A percentile compares a stretch with the other conserved stretches of the same genome.
Evolutionary conservation across 2,797 vertebrate genomes (phyloP).

Genomic region (Hydrophis major): DNA sequence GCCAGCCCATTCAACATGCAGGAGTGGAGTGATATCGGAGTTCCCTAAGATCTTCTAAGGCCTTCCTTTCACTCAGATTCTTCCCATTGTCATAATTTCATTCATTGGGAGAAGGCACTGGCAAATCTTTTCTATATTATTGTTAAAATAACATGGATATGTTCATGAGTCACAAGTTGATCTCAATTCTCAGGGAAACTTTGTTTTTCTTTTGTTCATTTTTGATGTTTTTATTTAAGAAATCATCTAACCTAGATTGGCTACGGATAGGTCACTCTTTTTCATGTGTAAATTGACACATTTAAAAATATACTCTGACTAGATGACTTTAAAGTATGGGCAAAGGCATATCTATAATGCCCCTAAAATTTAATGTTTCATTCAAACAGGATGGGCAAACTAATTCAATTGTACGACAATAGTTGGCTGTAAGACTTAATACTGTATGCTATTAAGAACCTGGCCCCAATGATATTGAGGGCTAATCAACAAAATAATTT

Average conservation of each 20-base stretch:
- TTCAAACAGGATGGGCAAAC: neutral
- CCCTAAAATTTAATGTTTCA: neutral
- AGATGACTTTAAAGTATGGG: neutral
- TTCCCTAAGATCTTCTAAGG: neutral
- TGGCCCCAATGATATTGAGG: neutral
- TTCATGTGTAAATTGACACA: neutral
- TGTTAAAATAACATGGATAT: neutral
- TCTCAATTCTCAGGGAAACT: neutral
- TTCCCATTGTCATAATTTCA: neutral
- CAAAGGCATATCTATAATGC: neutral
- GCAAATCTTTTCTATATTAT: neutral
- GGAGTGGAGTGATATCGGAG: neutral
- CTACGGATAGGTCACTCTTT: neutral
- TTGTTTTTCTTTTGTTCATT: neutral
- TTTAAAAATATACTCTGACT: neutral
- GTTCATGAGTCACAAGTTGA: neutral
- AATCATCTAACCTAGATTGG: neutral
- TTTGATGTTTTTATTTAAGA: neutral
- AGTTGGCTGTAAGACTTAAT: neutral
- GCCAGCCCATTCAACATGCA: neutral
- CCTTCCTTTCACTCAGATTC: neutral
- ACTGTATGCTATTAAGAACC: neutral
- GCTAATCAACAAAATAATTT: neutral
- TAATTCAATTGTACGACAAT: neutral
- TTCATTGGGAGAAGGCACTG: neutral